Evolutionary conservation across 2,888 invertebrate species (phyloP), one percentile per base, ranked within the genome.

Genomic region (Drosophila paracracens): DNA sequence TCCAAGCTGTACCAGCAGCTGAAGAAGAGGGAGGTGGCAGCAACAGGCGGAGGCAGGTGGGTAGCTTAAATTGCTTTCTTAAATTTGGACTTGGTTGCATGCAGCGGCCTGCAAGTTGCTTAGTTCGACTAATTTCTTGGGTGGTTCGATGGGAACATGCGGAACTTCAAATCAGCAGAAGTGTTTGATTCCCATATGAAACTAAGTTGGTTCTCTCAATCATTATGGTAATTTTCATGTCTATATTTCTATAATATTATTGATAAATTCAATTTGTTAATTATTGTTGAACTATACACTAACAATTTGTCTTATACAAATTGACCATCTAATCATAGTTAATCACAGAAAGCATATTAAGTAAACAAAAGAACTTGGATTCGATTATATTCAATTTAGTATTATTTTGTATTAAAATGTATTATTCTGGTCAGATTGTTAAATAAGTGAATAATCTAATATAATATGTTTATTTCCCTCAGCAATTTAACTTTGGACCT

Each of bases 61-160:
- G 31, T 36, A 46, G 52, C 69, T 53, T 25, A 83, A 82, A 83
- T 83, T 82, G 75, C 81, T 81, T 83, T 74, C 72, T 70, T 74
- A 82, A 71, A 59, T 63, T 76, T 29, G 43, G 57, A 33, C 48
- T 80, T 50, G 57, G 48, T 16, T 73, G 40, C 60, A 52, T 43
- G 77, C 56, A 38, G n/a, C 38, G 27, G 52, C 48, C 46, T 40
- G 33, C 25, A 27, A 40, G 40, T 31, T 48, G 43, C 25, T 50
- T 50, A 38, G 53, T 25, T 62, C 53, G 21, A 46, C 43, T 54
- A 50, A 77, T 59, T 51, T 54, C 64, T 54, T 53, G 53, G 60
- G 38, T 69, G 36, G 40, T 59, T 40, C 40, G 35, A 38, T 62
- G 73, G 57, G 40, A 64, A 52, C 27, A 27, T 35, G 50, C 54